These are phyloP conservation scores for Nanorana parkeri DNA, from an alignment of 2,113 vertebrate species.

Conservation along the genomic window DNA sequence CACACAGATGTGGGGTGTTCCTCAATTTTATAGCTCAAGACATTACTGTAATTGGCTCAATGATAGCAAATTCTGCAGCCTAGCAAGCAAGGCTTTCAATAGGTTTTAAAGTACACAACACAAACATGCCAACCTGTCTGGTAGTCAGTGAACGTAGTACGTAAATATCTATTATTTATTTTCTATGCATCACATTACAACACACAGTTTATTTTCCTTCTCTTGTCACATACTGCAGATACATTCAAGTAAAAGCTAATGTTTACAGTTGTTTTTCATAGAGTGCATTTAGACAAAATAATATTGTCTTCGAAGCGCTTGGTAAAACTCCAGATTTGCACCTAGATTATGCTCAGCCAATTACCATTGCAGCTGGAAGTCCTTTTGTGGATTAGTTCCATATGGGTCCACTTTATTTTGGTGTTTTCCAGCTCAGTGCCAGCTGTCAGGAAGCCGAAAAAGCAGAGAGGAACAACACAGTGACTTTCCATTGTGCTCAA, in stretches of 20 bases:
- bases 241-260: background rate
- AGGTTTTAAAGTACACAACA: no score
- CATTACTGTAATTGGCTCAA: no score
- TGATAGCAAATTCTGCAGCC: no score
- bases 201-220: background rate
- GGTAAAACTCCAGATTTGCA: conserved; percentile 22
- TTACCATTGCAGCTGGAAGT: conserved; percentile 43
- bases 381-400: conserved; percentile 41
- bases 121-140: no score
- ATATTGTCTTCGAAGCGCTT: conserved; percentile 14
- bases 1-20: no score
- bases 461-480: background rate
- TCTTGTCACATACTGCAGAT: background rate
- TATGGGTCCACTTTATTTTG: conserved; percentile 37
- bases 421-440: conserved; percentile 36
- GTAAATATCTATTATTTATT: no score
- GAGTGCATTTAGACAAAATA: conserved; percentile 34
- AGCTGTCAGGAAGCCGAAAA: conserved; percentile 45
- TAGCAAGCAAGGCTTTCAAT: no score
- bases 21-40: no score
- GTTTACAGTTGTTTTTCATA: conserved; percentile 7
- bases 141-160: no score
- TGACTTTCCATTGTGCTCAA: background rate
- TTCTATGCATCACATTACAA: no score
- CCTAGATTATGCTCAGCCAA: conserved; percentile 43